Percentiles rank a stretch among this genome's conserved stretches.
Evolutionary conservation across 2,888 invertebrate genomes (phyloP).

Genomic region (Acanthacorydalis orientalis): DNA sequence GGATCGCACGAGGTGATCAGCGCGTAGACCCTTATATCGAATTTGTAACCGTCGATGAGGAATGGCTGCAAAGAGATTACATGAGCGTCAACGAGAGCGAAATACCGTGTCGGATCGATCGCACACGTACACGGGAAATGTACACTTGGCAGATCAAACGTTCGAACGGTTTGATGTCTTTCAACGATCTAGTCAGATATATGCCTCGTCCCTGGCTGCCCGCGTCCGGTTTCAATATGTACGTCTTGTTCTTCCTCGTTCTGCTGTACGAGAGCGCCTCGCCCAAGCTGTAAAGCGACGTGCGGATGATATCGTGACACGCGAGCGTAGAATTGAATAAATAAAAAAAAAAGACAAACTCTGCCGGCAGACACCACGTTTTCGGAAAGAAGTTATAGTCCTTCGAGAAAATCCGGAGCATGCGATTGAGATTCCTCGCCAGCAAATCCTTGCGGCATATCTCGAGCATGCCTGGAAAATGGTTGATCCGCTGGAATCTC

Average conservation of each 20-base stretch:
- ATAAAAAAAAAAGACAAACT: conserved; percentile 40
- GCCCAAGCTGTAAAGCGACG: conserved; percentile 39
- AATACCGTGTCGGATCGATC: no score
- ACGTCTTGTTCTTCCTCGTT: conserved; percentile 54
- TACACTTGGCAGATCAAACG: conserved; percentile 78
- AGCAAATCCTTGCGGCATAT: conserved; percentile 64
- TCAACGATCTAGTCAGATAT: conserved; percentile 64
- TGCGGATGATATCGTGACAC: no score
- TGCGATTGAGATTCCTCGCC: conserved; percentile 76
- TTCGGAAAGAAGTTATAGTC: conserved; percentile 88
- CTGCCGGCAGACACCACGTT: conserved; percentile 86
- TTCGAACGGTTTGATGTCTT: conserved; percentile 63
- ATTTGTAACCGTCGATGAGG: conserved; percentile 82
- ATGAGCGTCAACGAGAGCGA: background rate
- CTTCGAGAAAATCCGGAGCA: conserved; percentile 73
- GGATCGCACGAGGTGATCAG: conserved; percentile 85
- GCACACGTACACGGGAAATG: conserved; percentile 35
- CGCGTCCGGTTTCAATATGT: conserved; percentile 80
- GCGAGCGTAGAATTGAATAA: no score
- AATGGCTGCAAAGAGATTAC: conserved; percentile 43
- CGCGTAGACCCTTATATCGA: conserved; percentile 77
- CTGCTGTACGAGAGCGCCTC: conserved; percentile 57
- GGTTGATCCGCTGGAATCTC: conserved; percentile 80
- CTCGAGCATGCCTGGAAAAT: conserved; percentile 52
- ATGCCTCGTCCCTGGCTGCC: conserved; percentile 86